Evolutionary conservation across 2,797 vertebrate genomes (phyloP).

Genomic region (Hydrophis major): DNA sequence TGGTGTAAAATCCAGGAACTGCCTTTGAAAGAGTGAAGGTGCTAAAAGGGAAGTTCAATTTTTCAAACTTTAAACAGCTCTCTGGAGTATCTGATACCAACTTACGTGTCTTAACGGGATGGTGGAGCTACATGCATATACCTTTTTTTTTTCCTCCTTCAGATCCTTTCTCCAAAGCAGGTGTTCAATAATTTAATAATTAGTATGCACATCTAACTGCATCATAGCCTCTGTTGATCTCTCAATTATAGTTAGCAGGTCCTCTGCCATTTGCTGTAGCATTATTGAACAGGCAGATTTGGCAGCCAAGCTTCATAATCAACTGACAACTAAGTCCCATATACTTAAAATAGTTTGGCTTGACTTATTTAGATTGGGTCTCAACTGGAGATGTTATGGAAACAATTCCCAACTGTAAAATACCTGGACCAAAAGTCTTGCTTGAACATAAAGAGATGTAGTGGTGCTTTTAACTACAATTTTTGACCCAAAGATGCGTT

Average conservation of each 20-base stretch:
- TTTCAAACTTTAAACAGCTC: slow-evolving; percentile 16
- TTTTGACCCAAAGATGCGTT: neutral
- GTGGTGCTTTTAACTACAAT: neutral
- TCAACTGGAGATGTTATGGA: neutral
- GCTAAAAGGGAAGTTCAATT: slow-evolving; percentile 17
- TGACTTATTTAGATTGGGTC: neutral
- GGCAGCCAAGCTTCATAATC: slow-evolving; percentile 29
- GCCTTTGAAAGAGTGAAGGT: slow-evolving; percentile 29
- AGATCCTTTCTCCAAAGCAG: slow-evolving; percentile 63
- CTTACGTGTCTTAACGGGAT: slow-evolving; percentile 28
- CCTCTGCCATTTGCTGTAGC: slow-evolving; percentile 73
- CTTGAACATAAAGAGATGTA: neutral
- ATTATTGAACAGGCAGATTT: slow-evolving; percentile 64
- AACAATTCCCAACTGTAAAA: neutral
- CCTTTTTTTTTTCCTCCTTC: slow-evolving; percentile 17
- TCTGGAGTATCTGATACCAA: slow-evolving; percentile 16
- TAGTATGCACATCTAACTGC: slow-evolving; percentile 75
- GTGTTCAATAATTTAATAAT: slow-evolving; percentile 76
- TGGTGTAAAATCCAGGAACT: slow-evolving; percentile 10
- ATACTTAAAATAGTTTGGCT: neutral
- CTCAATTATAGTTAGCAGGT: slow-evolving; percentile 75
- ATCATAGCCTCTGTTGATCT: slow-evolving; percentile 72
- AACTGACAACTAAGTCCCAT: neutral
- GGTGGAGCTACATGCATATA: slow-evolving; percentile 48
- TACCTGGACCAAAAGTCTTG: neutral